A percentile compares a stretch with the other conserved stretches of the same genome.
These are phyloP conservation scores for Taenioides sp. DNA, from an alignment of 2,797 vertebrate species.

Conservation along the genomic window DNA sequence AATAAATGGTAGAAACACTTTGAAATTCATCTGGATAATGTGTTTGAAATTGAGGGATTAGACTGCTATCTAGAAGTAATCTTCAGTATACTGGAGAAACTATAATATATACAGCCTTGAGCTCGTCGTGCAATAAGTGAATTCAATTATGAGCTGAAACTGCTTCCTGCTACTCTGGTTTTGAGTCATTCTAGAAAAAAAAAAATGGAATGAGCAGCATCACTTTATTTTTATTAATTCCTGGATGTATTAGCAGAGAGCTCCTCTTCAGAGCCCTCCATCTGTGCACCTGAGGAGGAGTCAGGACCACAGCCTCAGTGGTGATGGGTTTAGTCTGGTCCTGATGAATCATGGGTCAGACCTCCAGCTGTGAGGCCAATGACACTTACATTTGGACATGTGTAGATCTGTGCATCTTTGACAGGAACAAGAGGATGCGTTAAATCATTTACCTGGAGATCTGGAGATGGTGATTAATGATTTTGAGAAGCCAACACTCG, in stretches of 20 bases:
- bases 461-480: not conserved
- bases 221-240: constrained; percentile 39
- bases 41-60: too few species aligned
- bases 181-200: too few species aligned
- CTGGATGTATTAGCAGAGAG: constrained; percentile 43
- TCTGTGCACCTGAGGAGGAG: constrained; percentile 28
- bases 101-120: too few species aligned
- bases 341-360: constrained; percentile 32
- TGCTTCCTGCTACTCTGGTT: too few species aligned
- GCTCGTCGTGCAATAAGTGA: too few species aligned
- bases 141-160: too few species aligned
- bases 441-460: not conserved
- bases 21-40: too few species aligned
- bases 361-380: constrained; percentile 21
- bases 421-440: constrained; percentile 7
- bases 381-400: not conserved
- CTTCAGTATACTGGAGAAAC: too few species aligned
- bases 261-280: constrained; percentile 11
- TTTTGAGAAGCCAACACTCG: not conserved
- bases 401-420: constrained; percentile 6
- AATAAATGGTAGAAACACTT: too few species aligned
- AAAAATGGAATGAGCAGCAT: too few species aligned
- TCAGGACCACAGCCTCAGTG: constrained; percentile 12
- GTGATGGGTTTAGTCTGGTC: constrained; percentile 43
- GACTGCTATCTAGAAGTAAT: too few species aligned